Conservation (phyloP, 2,797 vertebrate species). For the Parambassis ranga region DNA sequence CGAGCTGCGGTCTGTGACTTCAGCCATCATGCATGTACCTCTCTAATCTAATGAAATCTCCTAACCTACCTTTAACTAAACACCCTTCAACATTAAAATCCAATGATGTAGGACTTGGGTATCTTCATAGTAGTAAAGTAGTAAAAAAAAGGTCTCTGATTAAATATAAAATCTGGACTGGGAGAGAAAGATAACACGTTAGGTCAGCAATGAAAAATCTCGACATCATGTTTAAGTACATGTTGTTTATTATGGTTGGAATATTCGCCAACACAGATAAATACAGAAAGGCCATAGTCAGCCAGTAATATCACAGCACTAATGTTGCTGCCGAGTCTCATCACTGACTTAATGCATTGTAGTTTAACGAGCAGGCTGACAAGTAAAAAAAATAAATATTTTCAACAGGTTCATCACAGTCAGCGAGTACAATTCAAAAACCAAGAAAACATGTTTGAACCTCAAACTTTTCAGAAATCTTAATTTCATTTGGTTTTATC, state of each 20-base stretch:
- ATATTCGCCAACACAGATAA: conserved; percentile 52
- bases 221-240: conserved; percentile 25
- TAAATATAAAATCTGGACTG: not conserved
- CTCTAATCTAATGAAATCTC: no score
- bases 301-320: conserved; percentile 23
- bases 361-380: conserved; percentile 5
- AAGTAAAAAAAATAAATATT: conserved; percentile 16
- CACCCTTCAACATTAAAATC: no score
- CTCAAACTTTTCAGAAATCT: no score
- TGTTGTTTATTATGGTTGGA: conserved; percentile 52
- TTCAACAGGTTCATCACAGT: conserved; percentile 12
- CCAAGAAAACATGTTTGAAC: not conserved
- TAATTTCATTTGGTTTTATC: conserved; percentile 29
- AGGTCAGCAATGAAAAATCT: not conserved
- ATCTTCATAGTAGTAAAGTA: no score
- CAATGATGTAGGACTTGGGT: no score
- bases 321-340: conserved; percentile 31
- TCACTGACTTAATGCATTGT: conserved; percentile 12
- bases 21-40: no score
- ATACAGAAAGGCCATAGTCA: conserved; percentile 40
- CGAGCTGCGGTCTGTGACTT: no score
- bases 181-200: not conserved
- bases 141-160: no score
- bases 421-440: not conserved
- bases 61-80: no score